Conservation (phyloP, 2,888 invertebrate genomes). For the Nipponacmea schrenckii region DNA sequence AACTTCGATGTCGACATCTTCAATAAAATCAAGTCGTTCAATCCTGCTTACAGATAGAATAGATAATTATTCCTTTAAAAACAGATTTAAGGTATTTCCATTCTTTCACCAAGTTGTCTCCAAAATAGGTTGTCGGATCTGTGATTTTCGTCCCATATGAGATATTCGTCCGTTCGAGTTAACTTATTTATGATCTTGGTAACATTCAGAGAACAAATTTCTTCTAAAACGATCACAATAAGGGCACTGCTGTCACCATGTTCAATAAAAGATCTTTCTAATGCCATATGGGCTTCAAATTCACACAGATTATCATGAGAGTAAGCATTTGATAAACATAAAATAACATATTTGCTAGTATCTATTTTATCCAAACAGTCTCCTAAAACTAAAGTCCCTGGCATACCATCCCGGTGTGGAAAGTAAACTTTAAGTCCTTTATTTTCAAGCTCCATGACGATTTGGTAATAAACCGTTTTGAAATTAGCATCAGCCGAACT, state of each 20-base stretch:
- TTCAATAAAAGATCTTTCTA: background rate
- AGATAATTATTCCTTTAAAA: too few species aligned
- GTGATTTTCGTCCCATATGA: background rate
- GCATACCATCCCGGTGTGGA: background rate
- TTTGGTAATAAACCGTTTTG: background rate
- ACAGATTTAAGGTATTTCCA: too few species aligned
- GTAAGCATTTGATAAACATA: background rate
- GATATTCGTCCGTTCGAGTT: background rate
- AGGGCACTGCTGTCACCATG: background rate
- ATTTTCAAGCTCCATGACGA: background rate
- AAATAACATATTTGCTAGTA: background rate
- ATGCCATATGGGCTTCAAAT: background rate
- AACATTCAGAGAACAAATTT: background rate
- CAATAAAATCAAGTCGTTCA: too few species aligned
- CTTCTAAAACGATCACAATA: background rate
- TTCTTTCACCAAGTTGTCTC: too few species aligned
- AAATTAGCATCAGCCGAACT: background rate
- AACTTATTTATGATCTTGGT: background rate
- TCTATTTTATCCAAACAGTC: background rate
- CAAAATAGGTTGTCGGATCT: background rate
- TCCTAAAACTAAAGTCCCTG: background rate
- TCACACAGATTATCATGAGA: background rate
- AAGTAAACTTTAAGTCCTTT: background rate
- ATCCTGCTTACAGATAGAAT: too few species aligned
- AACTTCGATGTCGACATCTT: too few species aligned